Evolutionary conservation across 92 coral and sea anemone species (phyloP).

Genomic region (Paramuricea clavata): DNA sequence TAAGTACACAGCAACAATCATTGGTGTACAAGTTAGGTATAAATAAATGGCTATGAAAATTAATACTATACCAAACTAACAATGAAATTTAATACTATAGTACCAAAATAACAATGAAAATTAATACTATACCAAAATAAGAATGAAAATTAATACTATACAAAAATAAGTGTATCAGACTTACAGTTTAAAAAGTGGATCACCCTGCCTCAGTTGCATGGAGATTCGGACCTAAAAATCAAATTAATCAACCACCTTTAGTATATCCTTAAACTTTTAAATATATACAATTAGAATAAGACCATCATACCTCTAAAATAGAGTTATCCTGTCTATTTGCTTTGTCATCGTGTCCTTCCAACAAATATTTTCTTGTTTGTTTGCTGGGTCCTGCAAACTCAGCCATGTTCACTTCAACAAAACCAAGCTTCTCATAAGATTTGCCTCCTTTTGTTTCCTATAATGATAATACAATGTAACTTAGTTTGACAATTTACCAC

Average conservation of each 20-base stretch:
- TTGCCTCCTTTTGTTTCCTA: constrained; percentile 99
- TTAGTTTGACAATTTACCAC: neutral
- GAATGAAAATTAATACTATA: neutral
- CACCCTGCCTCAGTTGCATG: constrained; percentile 92
- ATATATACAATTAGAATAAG: neutral
- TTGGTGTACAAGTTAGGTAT: too few relatives aligned
- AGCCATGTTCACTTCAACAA: constrained; percentile 92
- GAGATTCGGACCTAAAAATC: constrained; percentile 77
- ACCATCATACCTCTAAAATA: constrained; percentile 80
- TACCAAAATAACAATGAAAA: too few relatives aligned
- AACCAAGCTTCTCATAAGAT: constrained; percentile 93
- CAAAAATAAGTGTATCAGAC: constrained; percentile 7
- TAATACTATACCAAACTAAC: too few relatives aligned
- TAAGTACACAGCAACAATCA: too few relatives aligned
- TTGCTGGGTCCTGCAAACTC: constrained; percentile 95
- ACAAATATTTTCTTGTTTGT: constrained; percentile 79
- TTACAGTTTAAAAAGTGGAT: constrained; percentile 98
- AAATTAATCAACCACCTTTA: neutral
- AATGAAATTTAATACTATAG: too few relatives aligned
- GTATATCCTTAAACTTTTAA: neutral
- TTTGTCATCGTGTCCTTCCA: constrained; percentile 87
- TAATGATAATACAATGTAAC: neutral
- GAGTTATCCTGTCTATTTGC: constrained; percentile 86
- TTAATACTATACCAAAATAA: too few relatives aligned
- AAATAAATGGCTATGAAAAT: too few relatives aligned